These are phyloP conservation scores for Kryphioiulus occultus DNA, from an alignment of 2,888 invertebrate genomes.

Conservation along the genomic window DNA sequence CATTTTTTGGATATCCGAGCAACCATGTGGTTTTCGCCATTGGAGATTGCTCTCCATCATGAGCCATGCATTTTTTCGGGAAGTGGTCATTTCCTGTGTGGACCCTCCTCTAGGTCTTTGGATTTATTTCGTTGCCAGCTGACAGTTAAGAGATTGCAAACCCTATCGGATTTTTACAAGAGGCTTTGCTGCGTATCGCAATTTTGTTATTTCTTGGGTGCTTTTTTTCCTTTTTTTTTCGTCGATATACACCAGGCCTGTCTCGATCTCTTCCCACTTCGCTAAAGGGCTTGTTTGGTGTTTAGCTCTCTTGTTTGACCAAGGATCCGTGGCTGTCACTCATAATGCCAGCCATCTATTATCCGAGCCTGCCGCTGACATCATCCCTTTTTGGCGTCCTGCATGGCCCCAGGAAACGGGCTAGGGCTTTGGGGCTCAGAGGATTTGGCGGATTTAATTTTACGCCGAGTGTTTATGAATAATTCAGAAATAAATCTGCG, in stretches of 20 bases:
- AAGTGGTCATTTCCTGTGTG: conserved; percentile 2
- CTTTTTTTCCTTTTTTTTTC: not conserved
- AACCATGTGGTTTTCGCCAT: conserved; percentile 8
- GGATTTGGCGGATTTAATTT: not conserved
- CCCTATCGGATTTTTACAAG: not conserved
- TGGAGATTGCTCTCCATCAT: not conserved
- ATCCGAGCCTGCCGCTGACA: not conserved
- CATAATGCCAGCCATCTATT: not conserved
- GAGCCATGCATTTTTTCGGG: not conserved
- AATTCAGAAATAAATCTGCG: not conserved
- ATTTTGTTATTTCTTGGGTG: not conserved
- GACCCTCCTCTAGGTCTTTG: not conserved
- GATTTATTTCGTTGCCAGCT: not conserved
- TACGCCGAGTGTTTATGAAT: not conserved
- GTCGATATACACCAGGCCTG: not conserved
- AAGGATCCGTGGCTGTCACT: not conserved
- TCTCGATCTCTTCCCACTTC: not conserved
- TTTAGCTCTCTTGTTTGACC: not conserved
- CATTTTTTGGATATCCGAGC: not conserved
- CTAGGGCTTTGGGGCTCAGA: not conserved
- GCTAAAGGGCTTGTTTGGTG: conserved; percentile 1
- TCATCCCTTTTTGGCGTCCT: not conserved
- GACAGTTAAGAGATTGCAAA: not conserved
- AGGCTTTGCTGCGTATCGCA: not conserved
- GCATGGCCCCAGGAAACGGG: not conserved